Evolutionary conservation across 2,113 vertebrate species (phyloP), one percentile per base, ranked within the genome.

Genomic region (Nyctibius bracteatus): DNA sequence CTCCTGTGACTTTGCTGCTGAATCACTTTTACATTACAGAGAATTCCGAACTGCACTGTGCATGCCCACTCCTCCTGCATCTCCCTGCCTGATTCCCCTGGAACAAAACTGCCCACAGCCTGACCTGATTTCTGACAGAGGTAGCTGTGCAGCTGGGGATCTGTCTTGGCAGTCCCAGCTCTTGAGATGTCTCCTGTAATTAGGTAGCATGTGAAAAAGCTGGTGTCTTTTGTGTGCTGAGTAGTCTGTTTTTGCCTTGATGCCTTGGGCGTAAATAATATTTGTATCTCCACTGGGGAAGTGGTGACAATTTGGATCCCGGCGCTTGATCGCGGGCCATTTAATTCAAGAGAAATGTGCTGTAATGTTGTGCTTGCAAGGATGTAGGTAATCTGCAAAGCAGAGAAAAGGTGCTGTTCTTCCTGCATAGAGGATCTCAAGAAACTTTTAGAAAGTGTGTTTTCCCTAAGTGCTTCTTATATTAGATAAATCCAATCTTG

Each of bases 61-160:
- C 81, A 23, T 95, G 55, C 93, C 83, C 87, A 35, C 91, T 91
- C 79, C 55, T 95, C 63, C 86, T 80, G 51, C 23, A 0, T 81
- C 83, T 97, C 71, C 71, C 74, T 90, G 54, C 80, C 83, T 62
- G 37, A 33, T 68, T 95, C 90, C 86, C 90, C 63, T 68, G 81
- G 33, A 94, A 68, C 57, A 90, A 19, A 89, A 79, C 78, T 91
- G 93, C 81, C 94, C 94, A 83, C 94, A 78, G 84, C 81, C 82
- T 92, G 91, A 83, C 95, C 91, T 94, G 87, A 16, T 96, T 96
- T 80, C 92, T 94, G 72, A 15, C 90, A 63, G 92, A 72, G 58
- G 74, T 37, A 77, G 79, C 86, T 67, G 52, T 66, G 85, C 84
- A 61, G 89, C 88, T 75, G 88, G 66, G 68, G 79, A 47, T 54